A percentile compares a stretch with the other conserved stretches of the same genome.
Conservation (phyloP, 1,140 invertebrate genomes). For the Diorhabda sublineata region DNA sequence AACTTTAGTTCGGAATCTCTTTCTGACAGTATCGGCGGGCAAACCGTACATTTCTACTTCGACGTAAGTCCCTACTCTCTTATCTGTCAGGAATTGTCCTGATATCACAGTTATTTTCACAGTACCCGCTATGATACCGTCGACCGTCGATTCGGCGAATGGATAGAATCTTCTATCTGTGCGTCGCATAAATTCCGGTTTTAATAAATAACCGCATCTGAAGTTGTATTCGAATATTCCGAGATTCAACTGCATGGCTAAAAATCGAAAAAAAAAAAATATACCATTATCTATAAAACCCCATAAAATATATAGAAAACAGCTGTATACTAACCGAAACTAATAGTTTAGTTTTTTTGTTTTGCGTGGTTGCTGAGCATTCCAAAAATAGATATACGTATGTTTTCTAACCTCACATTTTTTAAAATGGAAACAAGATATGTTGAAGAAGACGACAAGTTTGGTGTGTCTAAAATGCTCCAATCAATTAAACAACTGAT, state of each 20-base stretch:
- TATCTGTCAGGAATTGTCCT: slow-evolving; percentile 94
- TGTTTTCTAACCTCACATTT: no score
- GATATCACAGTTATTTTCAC: slow-evolving; percentile 86
- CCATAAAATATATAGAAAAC: no score
- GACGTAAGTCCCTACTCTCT: slow-evolving; percentile 93
- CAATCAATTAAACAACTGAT: no score
- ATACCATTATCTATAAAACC: background rate
- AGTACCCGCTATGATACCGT: slow-evolving; percentile 97
- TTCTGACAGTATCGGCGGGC: slow-evolving; percentile 95
- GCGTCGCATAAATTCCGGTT: slow-evolving; percentile 97
- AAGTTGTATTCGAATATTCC: slow-evolving; percentile 99
- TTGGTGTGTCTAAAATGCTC: no score
- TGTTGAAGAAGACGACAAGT: no score
- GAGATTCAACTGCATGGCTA: slow-evolving; percentile 97
- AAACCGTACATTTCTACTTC: slow-evolving; percentile 99
- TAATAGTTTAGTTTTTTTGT: no score
- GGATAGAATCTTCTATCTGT: slow-evolving; percentile 93
- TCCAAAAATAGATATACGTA: no score
- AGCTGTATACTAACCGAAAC: no score
- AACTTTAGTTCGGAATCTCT: slow-evolving; percentile 92
- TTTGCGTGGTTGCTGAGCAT: no score
- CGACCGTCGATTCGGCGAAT: slow-evolving; percentile 97
- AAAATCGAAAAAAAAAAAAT: background rate
- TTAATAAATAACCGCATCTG: slow-evolving; percentile 91
- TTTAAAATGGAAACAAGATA: no score